Evolutionary conservation across 2,888 invertebrate species (phyloP).

Genomic region (Rhodophaea formosa): DNA sequence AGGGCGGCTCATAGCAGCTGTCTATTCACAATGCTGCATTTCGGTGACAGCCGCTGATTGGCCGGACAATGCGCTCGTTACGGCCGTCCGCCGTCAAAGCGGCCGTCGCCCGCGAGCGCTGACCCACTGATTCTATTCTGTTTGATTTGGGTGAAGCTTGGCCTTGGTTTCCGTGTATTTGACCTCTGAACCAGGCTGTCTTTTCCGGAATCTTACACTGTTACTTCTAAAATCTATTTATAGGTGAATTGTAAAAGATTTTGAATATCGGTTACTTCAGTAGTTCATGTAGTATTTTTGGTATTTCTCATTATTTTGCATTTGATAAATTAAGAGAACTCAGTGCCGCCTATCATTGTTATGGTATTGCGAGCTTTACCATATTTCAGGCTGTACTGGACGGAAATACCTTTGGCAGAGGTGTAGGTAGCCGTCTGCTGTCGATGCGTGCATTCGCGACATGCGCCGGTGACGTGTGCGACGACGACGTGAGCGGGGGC

Average conservation of each 20-base stretch:
- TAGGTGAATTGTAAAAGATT: too few relatives aligned
- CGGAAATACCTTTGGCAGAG: too few relatives aligned
- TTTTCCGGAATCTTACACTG: background rate
- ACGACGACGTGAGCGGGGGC: constrained; percentile 12
- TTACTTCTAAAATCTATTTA: background rate
- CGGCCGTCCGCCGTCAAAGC: background rate
- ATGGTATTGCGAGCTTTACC: too few relatives aligned
- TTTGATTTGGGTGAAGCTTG: background rate
- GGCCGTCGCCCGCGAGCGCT: background rate
- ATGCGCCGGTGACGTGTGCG: background rate
- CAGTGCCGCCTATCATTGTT: too few relatives aligned
- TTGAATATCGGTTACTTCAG: too few relatives aligned
- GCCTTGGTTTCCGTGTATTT: background rate
- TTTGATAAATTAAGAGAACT: too few relatives aligned
- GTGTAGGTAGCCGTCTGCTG: too few relatives aligned
- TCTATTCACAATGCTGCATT: constrained; percentile 5
- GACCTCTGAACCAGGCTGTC: background rate
- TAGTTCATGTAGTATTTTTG: too few relatives aligned
- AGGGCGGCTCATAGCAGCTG: background rate
- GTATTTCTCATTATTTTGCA: too few relatives aligned
- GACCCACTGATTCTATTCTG: constrained; percentile 1
- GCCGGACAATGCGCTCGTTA: constrained; percentile 39
- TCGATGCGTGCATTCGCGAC: background rate
- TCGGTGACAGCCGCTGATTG: constrained; percentile 32
- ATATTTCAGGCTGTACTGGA: too few relatives aligned